A percentile compares a stretch with the other conserved stretches of the same genome.
phyloP scores from a whole-genome alignment of 1,140 invertebrate species.

The Macrocentrus cingulum region DNA sequence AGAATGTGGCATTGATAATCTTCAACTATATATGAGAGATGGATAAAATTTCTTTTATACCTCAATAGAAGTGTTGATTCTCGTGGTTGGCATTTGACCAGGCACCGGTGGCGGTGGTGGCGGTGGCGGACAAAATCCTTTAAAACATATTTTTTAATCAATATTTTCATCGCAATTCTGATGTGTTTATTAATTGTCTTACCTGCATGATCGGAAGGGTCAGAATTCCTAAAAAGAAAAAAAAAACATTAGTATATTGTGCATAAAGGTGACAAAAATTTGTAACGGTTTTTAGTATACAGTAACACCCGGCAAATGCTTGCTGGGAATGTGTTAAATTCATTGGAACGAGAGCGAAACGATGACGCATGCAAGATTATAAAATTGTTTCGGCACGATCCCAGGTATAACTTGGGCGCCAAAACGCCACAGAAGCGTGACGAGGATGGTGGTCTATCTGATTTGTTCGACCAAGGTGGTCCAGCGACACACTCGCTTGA shows the following conservation, averaged over 20 bases:
- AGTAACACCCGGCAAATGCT: too few species aligned
- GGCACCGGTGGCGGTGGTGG: conserved; percentile 60
- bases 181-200: too few species aligned
- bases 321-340: not conserved
- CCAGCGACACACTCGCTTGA: not conserved
- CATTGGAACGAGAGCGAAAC: not conserved
- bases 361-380: conserved; percentile 15
- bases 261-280: too few species aligned
- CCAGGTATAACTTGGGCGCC: not conserved
- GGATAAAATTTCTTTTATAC: conserved; percentile 42
- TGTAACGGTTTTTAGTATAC: too few species aligned
- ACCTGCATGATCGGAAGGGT: too few species aligned
- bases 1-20: conserved; percentile 5
- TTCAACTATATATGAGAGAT: conserved; percentile 22
- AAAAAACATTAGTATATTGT: too few species aligned
- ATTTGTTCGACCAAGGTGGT: conserved; percentile 1
- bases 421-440: not conserved
- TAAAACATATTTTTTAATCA: conserved; percentile 33
- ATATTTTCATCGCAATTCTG: too few species aligned
- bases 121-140: conserved; percentile 52
- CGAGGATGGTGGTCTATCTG: not conserved
- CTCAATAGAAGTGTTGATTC: conserved; percentile 57
- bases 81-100: conserved; percentile 59
- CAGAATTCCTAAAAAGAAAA: not conserved
- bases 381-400: conserved; percentile 10